Conservation (phyloP, 2,113 vertebrate genomes). For the Danio rerio region DNA sequence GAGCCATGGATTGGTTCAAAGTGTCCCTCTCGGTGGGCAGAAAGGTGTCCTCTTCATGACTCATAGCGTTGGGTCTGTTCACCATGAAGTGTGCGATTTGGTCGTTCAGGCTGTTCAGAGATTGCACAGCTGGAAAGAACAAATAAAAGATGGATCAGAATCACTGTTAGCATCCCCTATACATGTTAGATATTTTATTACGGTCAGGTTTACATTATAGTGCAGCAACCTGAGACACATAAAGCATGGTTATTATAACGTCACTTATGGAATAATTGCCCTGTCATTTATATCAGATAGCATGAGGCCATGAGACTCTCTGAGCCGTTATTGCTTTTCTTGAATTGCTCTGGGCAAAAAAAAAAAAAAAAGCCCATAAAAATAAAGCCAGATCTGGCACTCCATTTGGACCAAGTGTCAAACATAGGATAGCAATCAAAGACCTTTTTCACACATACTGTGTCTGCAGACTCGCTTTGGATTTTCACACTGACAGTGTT, state of each 20-base stretch:
- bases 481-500: neutral
- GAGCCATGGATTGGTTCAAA: constrained; percentile 86
- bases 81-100: constrained; percentile 94
- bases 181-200: constrained; percentile 5
- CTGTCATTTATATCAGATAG: constrained; percentile 36
- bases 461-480: neutral
- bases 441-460: neutral
- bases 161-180: neutral
- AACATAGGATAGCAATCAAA: neutral
- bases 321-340: constrained; percentile 7
- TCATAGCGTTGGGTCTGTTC: constrained; percentile 82
- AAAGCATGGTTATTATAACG: neutral
- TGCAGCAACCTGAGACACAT: constrained; percentile 8
- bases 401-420: neutral
- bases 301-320: neutral
- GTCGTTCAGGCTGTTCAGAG: constrained; percentile 90
- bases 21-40: constrained; percentile 85
- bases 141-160: constrained; percentile 13
- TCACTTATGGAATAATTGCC: constrained; percentile 30
- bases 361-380: constrained; percentile 29
- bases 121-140: constrained; percentile 84
- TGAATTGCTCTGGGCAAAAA: constrained; percentile 13
- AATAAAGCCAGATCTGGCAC: constrained; percentile 12
- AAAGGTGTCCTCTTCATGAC: constrained; percentile 83
- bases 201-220: neutral